Conservation (phyloP, 2,797 vertebrate species). For the Enteromius viviparus region DNA sequence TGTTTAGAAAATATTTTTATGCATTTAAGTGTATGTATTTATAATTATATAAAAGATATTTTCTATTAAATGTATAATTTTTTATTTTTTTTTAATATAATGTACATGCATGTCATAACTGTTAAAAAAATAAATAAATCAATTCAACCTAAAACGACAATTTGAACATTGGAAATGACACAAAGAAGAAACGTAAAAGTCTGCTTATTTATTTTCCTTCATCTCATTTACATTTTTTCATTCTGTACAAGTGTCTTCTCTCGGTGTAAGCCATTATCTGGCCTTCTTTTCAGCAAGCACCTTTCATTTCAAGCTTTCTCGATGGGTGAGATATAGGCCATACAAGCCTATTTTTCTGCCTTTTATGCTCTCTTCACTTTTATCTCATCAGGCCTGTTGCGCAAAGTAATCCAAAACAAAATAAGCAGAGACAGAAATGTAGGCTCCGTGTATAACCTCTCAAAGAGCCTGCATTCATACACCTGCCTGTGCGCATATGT, state of each 20-base stretch:
- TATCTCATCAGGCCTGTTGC: constrained; percentile 37
- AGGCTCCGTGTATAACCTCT: constrained; percentile 43
- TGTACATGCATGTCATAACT: background rate
- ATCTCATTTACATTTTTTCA: background rate
- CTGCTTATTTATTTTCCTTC: background rate
- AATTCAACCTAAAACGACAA: background rate
- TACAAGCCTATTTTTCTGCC: constrained; percentile 18
- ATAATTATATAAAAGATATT: too few species aligned
- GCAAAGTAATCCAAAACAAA: constrained; percentile 22
- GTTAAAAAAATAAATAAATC: background rate
- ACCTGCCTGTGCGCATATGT: constrained; percentile 6
- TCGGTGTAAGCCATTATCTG: background rate
- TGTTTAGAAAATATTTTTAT: too few species aligned
- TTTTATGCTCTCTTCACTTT: constrained; percentile 13
- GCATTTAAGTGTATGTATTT: too few species aligned
- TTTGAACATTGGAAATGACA: background rate
- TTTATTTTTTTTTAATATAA: too few species aligned
- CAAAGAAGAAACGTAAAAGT: background rate
- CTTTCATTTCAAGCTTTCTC: constrained; percentile 21
- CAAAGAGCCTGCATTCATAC: constrained; percentile 70
- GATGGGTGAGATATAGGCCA: constrained; percentile 8
- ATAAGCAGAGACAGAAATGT: constrained; percentile 18
- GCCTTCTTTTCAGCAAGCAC: background rate
- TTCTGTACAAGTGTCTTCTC: background rate
- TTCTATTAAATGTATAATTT: too few species aligned